Percentiles rank a stretch among this genome's conserved stretches.
These are phyloP conservation scores for Temnothorax longispinosus DNA, from an alignment of 1,140 invertebrate genomes.

Conservation along the genomic window DNA sequence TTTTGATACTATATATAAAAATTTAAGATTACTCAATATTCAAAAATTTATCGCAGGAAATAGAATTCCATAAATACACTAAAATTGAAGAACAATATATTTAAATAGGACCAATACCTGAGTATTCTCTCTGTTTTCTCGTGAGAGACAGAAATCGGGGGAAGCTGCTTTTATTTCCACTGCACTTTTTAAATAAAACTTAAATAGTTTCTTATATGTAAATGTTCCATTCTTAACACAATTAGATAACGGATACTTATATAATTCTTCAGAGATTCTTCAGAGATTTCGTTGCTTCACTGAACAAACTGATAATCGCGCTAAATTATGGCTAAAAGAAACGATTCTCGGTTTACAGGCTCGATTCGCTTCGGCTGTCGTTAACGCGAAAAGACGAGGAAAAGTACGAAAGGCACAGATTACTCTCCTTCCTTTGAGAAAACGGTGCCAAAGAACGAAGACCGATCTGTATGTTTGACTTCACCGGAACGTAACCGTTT, in stretches of 20 bases:
- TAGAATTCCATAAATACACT: background rate
- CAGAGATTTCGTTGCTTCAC: background rate
- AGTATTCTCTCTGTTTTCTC: background rate
- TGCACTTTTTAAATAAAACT: conserved; percentile 6
- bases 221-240: background rate
- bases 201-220: background rate
- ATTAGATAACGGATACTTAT: background rate
- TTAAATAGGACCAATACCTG: background rate
- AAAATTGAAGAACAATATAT: background rate
- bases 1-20: background rate
- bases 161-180: background rate
- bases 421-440: conserved; percentile 37
- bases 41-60: background rate
- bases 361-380: conserved; percentile 21
- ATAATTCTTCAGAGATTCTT: background rate
- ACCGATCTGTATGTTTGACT: conserved; percentile 44
- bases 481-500: conserved; percentile 20
- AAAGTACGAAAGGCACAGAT: conserved; percentile 23
- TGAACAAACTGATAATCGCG: background rate
- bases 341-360: background rate
- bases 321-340: background rate
- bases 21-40: background rate
- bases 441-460: conserved; percentile 2
- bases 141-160: background rate
- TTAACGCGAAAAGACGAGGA: background rate